phyloP scores from a whole-genome alignment of 2,888 invertebrate genomes.

The Drosophila neotestacea region DNA sequence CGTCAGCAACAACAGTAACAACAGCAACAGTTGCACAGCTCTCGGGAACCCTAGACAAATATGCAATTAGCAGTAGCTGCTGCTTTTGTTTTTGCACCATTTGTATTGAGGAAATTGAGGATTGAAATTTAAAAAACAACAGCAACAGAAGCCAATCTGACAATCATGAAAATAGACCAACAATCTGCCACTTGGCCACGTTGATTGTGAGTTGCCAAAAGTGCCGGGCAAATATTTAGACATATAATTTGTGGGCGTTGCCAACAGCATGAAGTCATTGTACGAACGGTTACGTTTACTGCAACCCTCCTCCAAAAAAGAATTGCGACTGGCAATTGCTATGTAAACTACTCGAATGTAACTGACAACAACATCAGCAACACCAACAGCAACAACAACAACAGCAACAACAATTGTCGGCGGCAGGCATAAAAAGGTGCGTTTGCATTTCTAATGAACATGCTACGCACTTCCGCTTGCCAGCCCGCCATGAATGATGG shows the following conservation, averaged over 20 bases:
- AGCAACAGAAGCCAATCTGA: slow-evolving; percentile 47
- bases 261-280: slow-evolving; percentile 53
- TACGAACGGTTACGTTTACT: slow-evolving; percentile 25
- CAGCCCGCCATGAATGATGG: slow-evolving; percentile 73
- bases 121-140: slow-evolving; percentile 38
- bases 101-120: slow-evolving; percentile 52
- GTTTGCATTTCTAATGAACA: slow-evolving; percentile 84
- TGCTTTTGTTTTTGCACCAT: slow-evolving; percentile 34
- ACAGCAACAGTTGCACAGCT: slow-evolving; percentile 69
- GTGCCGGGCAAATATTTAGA: slow-evolving; percentile 76
- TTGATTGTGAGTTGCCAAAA: slow-evolving; percentile 67
- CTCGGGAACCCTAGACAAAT: slow-evolving; percentile 70
- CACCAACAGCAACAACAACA: slow-evolving; percentile 25
- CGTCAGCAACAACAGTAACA: slow-evolving; percentile 43
- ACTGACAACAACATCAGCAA: slow-evolving; percentile 48
- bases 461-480: slow-evolving; percentile 83
- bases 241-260: slow-evolving; percentile 75
- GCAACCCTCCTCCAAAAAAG: slow-evolving; percentile 27
- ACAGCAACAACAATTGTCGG: slow-evolving; percentile 7
- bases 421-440: slow-evolving; percentile 74
- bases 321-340: slow-evolving; percentile 44
- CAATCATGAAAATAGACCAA: slow-evolving; percentile 47
- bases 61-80: slow-evolving; percentile 76
- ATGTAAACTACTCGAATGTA: slow-evolving; percentile 65
- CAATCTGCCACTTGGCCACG: slow-evolving; percentile 66